These are phyloP conservation scores for Rhinolophus ferrumequinum DNA, from an alignment of 2,113 vertebrate species.

Conservation along the genomic window DNA sequence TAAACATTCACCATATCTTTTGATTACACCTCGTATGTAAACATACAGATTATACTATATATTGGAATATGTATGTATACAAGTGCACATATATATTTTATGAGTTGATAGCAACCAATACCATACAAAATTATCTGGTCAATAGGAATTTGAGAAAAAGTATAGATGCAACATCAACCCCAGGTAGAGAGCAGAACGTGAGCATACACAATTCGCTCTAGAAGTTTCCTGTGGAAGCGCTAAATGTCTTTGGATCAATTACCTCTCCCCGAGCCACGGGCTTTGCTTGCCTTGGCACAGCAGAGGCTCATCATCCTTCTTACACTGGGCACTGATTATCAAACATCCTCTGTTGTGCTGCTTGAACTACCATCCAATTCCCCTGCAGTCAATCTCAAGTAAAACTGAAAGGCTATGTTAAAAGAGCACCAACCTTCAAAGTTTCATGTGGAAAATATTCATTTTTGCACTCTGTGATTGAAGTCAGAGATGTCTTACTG, in stretches of 20 bases:
- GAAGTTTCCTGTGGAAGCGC: background rate
- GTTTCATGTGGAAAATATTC: slow-evolving; percentile 81
- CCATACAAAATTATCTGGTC: background rate
- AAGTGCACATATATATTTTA: background rate
- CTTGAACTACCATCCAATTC: slow-evolving; percentile 67
- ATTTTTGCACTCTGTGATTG: slow-evolving; percentile 80
- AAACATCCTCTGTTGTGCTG: slow-evolving; percentile 61
- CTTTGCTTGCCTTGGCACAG: background rate
- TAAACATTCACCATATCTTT: no score
- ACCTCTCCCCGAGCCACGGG: background rate
- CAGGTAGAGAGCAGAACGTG: background rate
- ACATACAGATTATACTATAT: background rate
- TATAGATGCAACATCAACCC: background rate
- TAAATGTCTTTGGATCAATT: slow-evolving; percentile 41
- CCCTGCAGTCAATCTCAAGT: slow-evolving; percentile 74
- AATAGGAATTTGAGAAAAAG: background rate
- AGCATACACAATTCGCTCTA: background rate
- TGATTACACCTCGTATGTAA: background rate
- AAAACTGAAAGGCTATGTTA: slow-evolving; percentile 78
- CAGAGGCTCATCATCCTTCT: slow-evolving; percentile 47
- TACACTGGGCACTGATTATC: slow-evolving; percentile 73
- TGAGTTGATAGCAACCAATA: background rate
- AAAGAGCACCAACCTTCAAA: slow-evolving; percentile 80
- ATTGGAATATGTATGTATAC: background rate
- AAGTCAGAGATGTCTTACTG: slow-evolving; percentile 79